phyloP scores from a whole-genome alignment of 2,888 invertebrate genomes.

The Diploptera punctata region DNA sequence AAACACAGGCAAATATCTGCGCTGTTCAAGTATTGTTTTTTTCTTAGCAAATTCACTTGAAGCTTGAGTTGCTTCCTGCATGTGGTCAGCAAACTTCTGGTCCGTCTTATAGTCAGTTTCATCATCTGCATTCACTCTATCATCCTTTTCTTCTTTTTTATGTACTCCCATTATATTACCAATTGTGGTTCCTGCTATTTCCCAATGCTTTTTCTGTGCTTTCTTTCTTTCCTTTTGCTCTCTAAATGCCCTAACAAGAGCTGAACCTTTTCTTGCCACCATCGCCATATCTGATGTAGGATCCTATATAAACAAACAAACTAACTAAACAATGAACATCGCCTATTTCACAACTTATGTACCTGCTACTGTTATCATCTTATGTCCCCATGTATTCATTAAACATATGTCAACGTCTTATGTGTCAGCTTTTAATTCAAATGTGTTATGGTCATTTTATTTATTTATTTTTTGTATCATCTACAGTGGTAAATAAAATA shows the following conservation, averaged over 20 bases:
- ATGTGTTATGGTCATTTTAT: too few species aligned
- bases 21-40: constrained; percentile 83
- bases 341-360: not conserved
- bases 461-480: too few species aligned
- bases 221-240: constrained; percentile 97
- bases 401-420: too few species aligned
- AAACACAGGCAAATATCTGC: constrained; percentile 93
- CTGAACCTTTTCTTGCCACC: constrained; percentile 92
- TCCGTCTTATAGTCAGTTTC: constrained; percentile 88
- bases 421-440: too few species aligned
- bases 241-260: constrained; percentile 86
- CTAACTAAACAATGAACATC: not conserved
- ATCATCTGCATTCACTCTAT: constrained; percentile 67
- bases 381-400: too few species aligned
- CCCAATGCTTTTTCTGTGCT: constrained; percentile 99
- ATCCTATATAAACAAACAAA: constrained; percentile 72
- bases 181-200: constrained; percentile 93
- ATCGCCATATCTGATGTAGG: constrained; percentile 98
- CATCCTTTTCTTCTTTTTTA: constrained; percentile 66
- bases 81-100: constrained; percentile 96
- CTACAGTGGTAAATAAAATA: too few species aligned
- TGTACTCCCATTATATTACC: constrained; percentile 97
- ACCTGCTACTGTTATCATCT: constrained; percentile 7
- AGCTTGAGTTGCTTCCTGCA: constrained; percentile 71
- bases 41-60: constrained; percentile 86